Evolutionary conservation across 2,888 invertebrate species (phyloP).

Genomic region (Xestia xanthographa): DNA sequence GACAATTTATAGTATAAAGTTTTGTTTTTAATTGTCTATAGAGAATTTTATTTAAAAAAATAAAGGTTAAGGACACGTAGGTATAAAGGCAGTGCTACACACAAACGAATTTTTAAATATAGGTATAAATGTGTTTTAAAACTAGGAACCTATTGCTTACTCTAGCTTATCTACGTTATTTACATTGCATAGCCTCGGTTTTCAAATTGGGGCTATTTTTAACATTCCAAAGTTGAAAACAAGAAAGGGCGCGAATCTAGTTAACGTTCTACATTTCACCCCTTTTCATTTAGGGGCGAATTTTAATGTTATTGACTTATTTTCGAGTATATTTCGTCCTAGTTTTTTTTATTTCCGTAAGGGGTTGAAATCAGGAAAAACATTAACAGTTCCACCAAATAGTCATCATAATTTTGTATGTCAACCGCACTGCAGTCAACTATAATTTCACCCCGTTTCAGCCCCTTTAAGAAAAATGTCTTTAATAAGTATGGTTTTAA

Average conservation of each 20-base stretch:
- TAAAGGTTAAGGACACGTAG: constrained; percentile 38
- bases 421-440: not conserved
- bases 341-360: not conserved
- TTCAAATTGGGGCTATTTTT: constrained; percentile 41
- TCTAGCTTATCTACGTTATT: constrained; percentile 61
- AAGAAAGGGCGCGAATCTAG: constrained; percentile 3
- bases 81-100: constrained; percentile 39
- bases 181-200: constrained; percentile 60
- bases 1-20: not conserved
- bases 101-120: constrained; percentile 40
- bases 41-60: not conserved
- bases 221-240: constrained; percentile 23
- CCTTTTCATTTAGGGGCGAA: not conserved
- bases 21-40: no score
- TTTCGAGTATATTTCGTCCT: constrained; percentile 9
- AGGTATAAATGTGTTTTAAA: constrained; percentile 41
- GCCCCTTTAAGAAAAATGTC: not conserved
- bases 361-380: constrained; percentile 1
- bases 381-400: not conserved
- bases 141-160: constrained; percentile 56
- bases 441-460: not conserved
- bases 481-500: not conserved
- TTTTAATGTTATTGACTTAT: no score
- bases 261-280: constrained; percentile 15
- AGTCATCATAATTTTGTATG: not conserved